Evolutionary conservation across 2,888 invertebrate species (phyloP), one percentile per base, ranked within the genome.

Genomic region (Drosophila subsilvestris): DNA sequence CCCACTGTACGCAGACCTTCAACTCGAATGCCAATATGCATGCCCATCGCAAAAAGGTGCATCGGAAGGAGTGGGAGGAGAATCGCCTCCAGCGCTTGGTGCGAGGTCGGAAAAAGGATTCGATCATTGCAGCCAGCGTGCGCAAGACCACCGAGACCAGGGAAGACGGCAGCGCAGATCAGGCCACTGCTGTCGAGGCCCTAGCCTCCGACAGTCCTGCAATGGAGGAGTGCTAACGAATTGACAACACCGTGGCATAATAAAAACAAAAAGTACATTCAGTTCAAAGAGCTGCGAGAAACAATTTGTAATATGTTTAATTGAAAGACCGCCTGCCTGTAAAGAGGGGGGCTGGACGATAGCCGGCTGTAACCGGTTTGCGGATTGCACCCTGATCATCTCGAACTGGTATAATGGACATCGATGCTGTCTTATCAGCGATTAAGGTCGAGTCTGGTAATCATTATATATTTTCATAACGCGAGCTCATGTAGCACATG

Each of bases 1-100:
- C 90, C 0, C 91, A 91, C 65, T 92, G 92, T 58, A 84, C 91
- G 2, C 90, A 90, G 79, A 92, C 91, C 6, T 92, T 92, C 68
- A 92, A 92, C 63, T 92, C 92, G 3, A 91, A 91, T 79, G 92
- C 91, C n/a, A 92, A 92, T 70, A 91, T 92, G 90, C 91, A 92
- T 78, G 90, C 91, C 8, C 92, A 92, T 78, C 88, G 91, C 37
- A 92, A 92, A 63, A 92, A 91, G 66, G 82, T 89, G 18, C 89
- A 91, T 61, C 90, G 88, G 20, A 87, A 88, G 43, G 91, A 91
- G 65, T 91, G 90, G 90, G 90, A 90, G 53, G 90, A 89, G 61
- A 63, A 63, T 7, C 80, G 85, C 9, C 54, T 61, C 27, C 71
- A 63, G 45, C 68, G 81, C 14, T 49, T 74, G 4, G 17, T 66